These are phyloP conservation scores for Panulirus ornatus DNA, from an alignment of 1,140 invertebrate species.

Conservation along the genomic window DNA sequence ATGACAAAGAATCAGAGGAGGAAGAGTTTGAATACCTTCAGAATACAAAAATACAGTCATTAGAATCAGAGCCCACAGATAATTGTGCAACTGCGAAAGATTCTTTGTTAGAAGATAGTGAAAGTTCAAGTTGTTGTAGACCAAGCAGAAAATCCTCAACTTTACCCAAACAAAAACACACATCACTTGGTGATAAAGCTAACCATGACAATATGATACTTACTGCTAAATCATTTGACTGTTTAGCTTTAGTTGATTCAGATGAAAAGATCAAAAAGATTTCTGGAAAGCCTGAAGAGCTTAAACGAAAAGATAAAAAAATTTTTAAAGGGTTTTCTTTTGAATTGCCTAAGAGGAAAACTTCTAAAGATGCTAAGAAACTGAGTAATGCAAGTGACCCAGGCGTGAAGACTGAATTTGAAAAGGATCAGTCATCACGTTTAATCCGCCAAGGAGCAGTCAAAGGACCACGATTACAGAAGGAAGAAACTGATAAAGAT, in stretches of 20 bases:
- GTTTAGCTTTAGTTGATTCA: not conserved
- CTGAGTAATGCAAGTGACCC: conserved; percentile 71
- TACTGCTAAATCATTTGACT: conserved; percentile 17
- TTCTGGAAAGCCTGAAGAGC: not conserved
- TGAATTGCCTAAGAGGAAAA: conserved; percentile 39
- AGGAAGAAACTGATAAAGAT: not conserved
- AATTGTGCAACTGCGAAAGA: not conserved
- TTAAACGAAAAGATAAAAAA: conserved; percentile 11
- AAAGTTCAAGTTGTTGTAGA: not conserved
- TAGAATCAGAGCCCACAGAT: not conserved
- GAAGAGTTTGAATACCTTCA: not conserved
- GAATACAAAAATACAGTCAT: not conserved
- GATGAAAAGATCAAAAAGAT: not conserved
- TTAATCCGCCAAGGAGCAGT: conserved; percentile 62
- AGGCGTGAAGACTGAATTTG: conserved; percentile 27
- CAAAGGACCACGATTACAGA: conserved; percentile 15
- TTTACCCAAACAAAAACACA: not conserved
- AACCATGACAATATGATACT: not conserved
- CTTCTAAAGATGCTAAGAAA: conserved; percentile 49
- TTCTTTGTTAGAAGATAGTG: not conserved
- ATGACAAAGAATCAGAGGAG: conserved; percentile 65
- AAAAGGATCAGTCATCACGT: not conserved
- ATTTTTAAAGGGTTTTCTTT: conserved; percentile 33
- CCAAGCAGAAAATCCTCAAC: not conserved
- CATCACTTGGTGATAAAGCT: not conserved